Base-by-base conservation (phyloP, 2,797 vertebrate genomes). In the Amblyopsis hoosieri region DNA sequence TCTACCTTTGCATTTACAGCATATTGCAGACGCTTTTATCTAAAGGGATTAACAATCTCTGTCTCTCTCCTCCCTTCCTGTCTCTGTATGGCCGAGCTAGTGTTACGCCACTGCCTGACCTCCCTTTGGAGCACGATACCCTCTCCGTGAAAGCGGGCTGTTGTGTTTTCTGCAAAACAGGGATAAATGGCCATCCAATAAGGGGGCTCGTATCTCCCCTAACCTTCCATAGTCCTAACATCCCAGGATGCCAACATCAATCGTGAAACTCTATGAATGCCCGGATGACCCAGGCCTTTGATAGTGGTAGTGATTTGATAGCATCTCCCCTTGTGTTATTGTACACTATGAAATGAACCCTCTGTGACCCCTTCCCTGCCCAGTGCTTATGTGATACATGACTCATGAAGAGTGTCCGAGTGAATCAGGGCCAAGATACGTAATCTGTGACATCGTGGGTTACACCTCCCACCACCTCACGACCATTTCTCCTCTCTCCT, bases 101-200 rank as follows among this genome's bases (percentile, higher is more conserved):
- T 64, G 63, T 85, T 86, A 82, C 80, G 80, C 75, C 66, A 62
- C 46, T 37, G 9, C 42, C 47, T 66, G 57, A 62, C 53, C 65
- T 74, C 83, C 74, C 66, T n/a, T 1, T 45, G 57, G 72, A 81
- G 63, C 52, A 75, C 54, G 64, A 77, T 63, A 80, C 66, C 54
- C 68, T 82, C 52, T 56, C 72, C 74, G 76, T 74, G 68, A 76
- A 80, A 79, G 67, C 64, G 65, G 77, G 74, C 76, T 74, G 62
- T 49, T 68, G 64, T 52, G 49, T 60, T 70, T 63, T 60, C 65
- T 67, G 76, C 71, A 57, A 57, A 63, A 62, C 76, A 71, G 62
- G 19, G n/a, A 78, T 66, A 67, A 80, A 85, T 69, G 64, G 48
- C 57, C 33, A 47, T 57, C 54, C 57, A 58, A 11, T 57, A 51